Evolutionary conservation across 2,888 invertebrate genomes (phyloP), one percentile per base, ranked within the genome.

Genomic region (Furcula furcula): DNA sequence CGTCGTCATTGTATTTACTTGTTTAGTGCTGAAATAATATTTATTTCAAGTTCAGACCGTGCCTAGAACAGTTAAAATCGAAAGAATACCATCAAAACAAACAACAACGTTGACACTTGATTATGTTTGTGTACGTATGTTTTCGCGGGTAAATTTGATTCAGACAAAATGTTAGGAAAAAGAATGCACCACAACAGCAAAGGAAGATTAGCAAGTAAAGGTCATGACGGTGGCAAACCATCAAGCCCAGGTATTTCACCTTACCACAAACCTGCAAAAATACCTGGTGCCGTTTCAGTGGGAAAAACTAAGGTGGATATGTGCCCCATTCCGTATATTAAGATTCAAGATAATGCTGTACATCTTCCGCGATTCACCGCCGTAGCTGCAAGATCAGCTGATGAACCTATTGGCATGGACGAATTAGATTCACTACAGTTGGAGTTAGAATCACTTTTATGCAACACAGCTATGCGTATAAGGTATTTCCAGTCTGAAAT

Each of bases 341-440:
- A 92, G 69, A 91, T 91, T 55, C 90, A 92, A 44, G 95, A 95
- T 59, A 94, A 94, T 71, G 79, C 87, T 19, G 89, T 91, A 30
- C 84, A 91, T 40, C 75, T 95, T 41, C 94, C 95, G 5, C 91
- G 93, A 22, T 93, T 94, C 55, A 86, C 91, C 4, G 83, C 91
- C 32, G 91, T 94, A 13, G 78, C 95, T 29, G 90, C 91, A 7
- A 90, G 94, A 34, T 90, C 92, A 18, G 89, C 91, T 1, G 94
- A 94, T 38, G 96, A 96, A 62, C 92, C 92, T 2, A 92, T 97
- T 40, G 94, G 93, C 10, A 94, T 97, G 89, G 97, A 98, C 58
- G 97, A 98, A 68, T 84, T 98, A 29, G 97, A 98, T 72, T 91
- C 92, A 1, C 83, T 98, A 6, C 98, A 98, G 73, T 82, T 94